Conservation (phyloP, 2,797 vertebrate species). For the Etheostoma perlongum region DNA sequence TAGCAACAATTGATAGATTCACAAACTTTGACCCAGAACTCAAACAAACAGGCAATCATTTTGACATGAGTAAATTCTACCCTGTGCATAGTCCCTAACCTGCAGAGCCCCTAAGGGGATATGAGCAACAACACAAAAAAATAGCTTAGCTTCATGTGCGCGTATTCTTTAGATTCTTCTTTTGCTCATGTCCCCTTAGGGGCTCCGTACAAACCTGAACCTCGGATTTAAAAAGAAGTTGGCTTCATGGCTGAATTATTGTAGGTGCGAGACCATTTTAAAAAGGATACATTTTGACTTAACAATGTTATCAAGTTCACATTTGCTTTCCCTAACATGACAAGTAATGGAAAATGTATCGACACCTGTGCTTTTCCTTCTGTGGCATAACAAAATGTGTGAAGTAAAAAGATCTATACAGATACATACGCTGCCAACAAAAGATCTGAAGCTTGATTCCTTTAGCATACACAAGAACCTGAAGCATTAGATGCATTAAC, state of each 20-base stretch:
- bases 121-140: too few relatives aligned
- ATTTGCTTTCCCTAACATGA: too few relatives aligned
- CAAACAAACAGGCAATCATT: not conserved
- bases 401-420: not conserved
- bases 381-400: not conserved
- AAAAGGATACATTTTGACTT: not conserved
- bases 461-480: constrained; percentile 5
- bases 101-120: not conserved
- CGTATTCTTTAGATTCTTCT: too few relatives aligned
- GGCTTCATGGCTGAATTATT: not conserved
- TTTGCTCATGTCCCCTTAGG: too few relatives aligned
- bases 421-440: not conserved
- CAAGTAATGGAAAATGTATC: too few relatives aligned
- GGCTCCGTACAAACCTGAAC: not conserved
- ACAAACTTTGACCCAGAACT: not conserved
- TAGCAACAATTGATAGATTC: too few relatives aligned
- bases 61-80: not conserved
- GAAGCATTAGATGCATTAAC: not conserved
- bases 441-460: too few relatives aligned
- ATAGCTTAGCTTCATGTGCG: too few relatives aligned
- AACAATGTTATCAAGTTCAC: not conserved
- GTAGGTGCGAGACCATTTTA: not conserved
- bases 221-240: not conserved
- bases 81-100: not conserved
- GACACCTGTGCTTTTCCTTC: not conserved